Base-by-base conservation (phyloP, 2,797 vertebrate species). In the Xenopus petersii region DNA sequence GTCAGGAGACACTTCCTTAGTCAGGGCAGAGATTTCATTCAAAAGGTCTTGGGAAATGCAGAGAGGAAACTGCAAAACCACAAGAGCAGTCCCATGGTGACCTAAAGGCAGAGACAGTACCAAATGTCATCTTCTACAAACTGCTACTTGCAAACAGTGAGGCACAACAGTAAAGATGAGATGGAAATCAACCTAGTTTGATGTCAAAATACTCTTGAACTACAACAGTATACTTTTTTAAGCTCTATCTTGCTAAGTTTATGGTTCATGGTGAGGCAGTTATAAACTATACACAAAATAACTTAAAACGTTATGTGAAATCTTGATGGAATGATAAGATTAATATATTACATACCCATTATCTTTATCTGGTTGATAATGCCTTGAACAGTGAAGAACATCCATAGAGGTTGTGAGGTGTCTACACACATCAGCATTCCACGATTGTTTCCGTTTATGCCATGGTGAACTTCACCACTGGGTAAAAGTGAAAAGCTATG, bases 341-440 rank as follows among this genome's bases (percentile, higher is more conserved):
- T 42, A 6, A 42, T 42, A 6, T 9, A 42, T 42, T 7, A 84
- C 93, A 88, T 89, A 97, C 97, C 96, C 16, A 98, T 83, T 84
- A 99, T 97, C 86, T 95, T 95, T 85, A 99, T 93, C 87, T 96
- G 94, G 88, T 98, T 96, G 71, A 96, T 91, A 7, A 95, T 95
- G 0, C 97, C 95, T 0, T 98, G 97, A 81, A 99, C 89, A 0
- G 93, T 92, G 83, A 99, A 99, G 88, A 99, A 98, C 80, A 94
- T 89, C 98, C 98, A 99, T 79, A 99, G 93, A 63, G 94, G 93
- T 88, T 97, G 96, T 3, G 96, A 95, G 81, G 95, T 93, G 91
- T 99, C 98, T 56, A 98, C 97, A 0, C 94, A 98, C 81, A 99
- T 94, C 77, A 99, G 90, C 83, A 96, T 89, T 10, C 96, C 95